Conservation (phyloP, 2,797 vertebrate genomes). For the Garrulus glandarius region DNA sequence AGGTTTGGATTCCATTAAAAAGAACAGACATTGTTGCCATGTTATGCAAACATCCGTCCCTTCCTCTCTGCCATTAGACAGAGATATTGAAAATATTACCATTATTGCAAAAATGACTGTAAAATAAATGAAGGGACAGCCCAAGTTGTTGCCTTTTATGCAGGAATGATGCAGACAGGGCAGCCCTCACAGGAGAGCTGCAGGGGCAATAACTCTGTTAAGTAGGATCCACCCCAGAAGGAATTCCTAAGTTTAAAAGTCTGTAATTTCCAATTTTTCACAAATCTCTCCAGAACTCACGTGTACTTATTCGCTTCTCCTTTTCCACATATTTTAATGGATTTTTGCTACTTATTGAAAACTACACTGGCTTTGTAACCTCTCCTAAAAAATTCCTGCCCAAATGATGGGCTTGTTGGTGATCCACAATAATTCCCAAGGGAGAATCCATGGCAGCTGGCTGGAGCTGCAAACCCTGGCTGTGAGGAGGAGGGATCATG, state of each 20-base stretch:
- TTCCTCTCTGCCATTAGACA: background rate
- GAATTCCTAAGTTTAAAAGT: background rate
- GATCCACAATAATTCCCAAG: background rate
- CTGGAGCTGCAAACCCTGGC: background rate
- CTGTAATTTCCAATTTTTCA: background rate
- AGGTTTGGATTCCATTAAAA: background rate
- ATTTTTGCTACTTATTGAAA: background rate
- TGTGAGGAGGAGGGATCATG: background rate
- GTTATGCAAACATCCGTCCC: background rate
- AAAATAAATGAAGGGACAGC: background rate
- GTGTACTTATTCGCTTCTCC: rapidly evolving
- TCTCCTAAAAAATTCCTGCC: background rate
- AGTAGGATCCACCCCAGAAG: background rate
- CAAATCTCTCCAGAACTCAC: background rate
- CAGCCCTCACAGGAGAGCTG: background rate
- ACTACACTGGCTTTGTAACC: background rate
- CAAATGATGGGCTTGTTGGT: background rate
- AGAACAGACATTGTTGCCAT: background rate
- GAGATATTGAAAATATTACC: background rate
- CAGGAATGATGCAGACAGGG: background rate
- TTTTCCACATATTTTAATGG: rapidly evolving
- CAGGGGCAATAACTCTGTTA: background rate
- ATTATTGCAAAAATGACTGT: background rate
- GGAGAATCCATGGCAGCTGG: background rate
- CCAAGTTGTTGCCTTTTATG: background rate